These are phyloP conservation scores for Ennomos erosarius DNA, from an alignment of 2,888 invertebrate species.

Conservation along the genomic window DNA sequence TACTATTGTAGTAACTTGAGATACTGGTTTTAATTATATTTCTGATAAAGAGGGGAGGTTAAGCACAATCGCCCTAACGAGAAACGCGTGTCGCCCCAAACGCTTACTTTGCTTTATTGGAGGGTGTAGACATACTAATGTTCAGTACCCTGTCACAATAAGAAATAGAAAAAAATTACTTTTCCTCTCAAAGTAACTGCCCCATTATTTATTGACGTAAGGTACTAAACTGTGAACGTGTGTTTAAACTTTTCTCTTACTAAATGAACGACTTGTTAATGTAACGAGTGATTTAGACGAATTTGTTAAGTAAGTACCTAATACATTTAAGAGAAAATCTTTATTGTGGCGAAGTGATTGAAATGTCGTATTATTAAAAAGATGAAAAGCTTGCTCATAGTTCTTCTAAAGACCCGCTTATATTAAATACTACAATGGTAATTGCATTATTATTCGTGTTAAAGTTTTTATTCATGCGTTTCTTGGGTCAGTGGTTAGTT, in stretches of 20 bases:
- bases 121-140: constrained; percentile 6
- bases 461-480: too few species aligned
- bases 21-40: constrained; percentile 3
- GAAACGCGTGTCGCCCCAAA: constrained; percentile 21
- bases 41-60: constrained; percentile 12
- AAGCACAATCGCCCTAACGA: constrained; percentile 24
- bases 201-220: constrained; percentile 3
- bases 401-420: too few species aligned
- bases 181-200: background rate
- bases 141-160: constrained; percentile 10
- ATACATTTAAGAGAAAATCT: constrained; percentile 4
- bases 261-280: constrained; percentile 8
- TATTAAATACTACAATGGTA: too few species aligned
- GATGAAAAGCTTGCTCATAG: too few species aligned
- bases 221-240: background rate
- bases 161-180: background rate
- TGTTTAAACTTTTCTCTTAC: background rate
- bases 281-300: constrained; percentile 8
- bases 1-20: background rate
- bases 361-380: too few species aligned
- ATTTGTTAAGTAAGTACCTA: constrained; percentile 10
- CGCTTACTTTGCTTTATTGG: constrained; percentile 22
- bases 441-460: too few species aligned
- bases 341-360: background rate
- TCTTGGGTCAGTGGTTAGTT: too few species aligned